Percentiles rank a stretch among this genome's conserved stretches.
Evolutionary conservation across 2,113 vertebrate genomes (phyloP).

Genomic region (Takifugu flavidus): DNA sequence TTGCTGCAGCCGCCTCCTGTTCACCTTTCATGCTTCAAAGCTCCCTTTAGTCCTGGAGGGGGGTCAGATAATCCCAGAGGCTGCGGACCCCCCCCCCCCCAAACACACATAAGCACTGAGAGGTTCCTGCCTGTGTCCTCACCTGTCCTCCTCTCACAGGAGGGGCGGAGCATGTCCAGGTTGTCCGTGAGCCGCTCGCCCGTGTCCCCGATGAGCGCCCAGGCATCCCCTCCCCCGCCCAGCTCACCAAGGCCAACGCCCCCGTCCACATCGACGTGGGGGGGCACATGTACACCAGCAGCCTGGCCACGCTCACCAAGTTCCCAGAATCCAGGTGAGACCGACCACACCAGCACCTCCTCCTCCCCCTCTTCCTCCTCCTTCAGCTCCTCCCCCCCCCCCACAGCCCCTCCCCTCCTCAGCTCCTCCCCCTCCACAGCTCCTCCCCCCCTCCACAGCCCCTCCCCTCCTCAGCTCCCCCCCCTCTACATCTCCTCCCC

Average conservation of each 20-base stretch:
- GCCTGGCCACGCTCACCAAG: slow-evolving; percentile 87
- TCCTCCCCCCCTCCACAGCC: too few relatives aligned
- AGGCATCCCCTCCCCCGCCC: slow-evolving; percentile 89
- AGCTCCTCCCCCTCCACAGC: too few relatives aligned
- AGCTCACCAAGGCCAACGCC: slow-evolving; percentile 91
- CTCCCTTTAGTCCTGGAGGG: slow-evolving; percentile 81
- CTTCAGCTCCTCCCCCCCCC: too few relatives aligned
- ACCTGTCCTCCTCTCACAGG: slow-evolving; percentile 63
- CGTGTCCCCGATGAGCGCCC: slow-evolving; percentile 85
- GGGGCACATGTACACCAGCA: slow-evolving; percentile 94
- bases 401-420: too few relatives aligned
- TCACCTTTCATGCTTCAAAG: slow-evolving; percentile 94
- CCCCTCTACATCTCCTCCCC: too few relatives aligned
- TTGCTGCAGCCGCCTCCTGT: slow-evolving; percentile 83
- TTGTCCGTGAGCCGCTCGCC: slow-evolving; percentile 89
- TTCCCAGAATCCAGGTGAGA: slow-evolving; percentile 89
- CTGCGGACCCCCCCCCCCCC: slow-evolving; percentile 47
- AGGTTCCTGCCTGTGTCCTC: not conserved
- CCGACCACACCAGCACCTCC: too few relatives aligned
- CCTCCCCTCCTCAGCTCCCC: too few relatives aligned
- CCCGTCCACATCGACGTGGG: slow-evolving; percentile 92
- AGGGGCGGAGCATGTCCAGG: slow-evolving; percentile 89
- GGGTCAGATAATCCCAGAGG: slow-evolving; percentile 84
- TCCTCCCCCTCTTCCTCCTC: too few relatives aligned
- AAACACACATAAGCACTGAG: not conserved